Percentiles rank a stretch among this genome's conserved stretches.
Conservation (phyloP, 1,140 invertebrate species). For the Neotoxoptera formosana region DNA sequence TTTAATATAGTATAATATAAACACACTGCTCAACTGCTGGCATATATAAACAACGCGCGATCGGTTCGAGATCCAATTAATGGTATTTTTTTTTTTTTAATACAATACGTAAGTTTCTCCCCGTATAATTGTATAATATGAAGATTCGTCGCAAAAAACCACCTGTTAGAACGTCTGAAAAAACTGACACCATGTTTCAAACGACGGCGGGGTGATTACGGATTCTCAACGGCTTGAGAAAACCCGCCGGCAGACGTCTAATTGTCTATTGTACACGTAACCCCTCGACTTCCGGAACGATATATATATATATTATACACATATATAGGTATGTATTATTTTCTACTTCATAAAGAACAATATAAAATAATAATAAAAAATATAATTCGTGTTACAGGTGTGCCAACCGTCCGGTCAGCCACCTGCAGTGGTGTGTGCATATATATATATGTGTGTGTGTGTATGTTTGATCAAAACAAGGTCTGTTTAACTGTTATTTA, state of each 20-base stretch:
- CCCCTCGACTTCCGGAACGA: conserved; percentile 55
- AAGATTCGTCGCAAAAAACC: conserved; percentile 4
- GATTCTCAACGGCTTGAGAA: conserved; percentile 51
- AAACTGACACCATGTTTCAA: conserved; percentile 39
- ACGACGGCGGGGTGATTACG: background rate
- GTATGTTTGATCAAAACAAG: conserved; percentile 48
- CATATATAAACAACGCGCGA: background rate
- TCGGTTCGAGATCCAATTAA: background rate
- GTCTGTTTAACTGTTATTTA: conserved; percentile 56
- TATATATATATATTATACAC: background rate
- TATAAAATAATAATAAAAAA: conserved; percentile 54
- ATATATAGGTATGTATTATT: background rate
- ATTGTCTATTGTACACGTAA: conserved; percentile 55
- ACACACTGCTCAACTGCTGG: background rate
- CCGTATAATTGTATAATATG: background rate
- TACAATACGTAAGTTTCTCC: background rate
- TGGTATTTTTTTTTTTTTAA: conserved; percentile 8
- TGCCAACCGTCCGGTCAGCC: conserved; percentile 51
- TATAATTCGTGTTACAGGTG: conserved; percentile 53
- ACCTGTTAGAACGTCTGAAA: conserved; percentile 23
- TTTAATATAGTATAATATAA: background rate
- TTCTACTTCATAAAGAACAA: conserved; percentile 44
- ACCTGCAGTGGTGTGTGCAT: conserved; percentile 10
- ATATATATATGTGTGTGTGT: background rate
- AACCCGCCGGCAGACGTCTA: conserved; percentile 47